A percentile compares a stretch with the other conserved stretches of the same genome.
Evolutionary conservation across 1,140 invertebrate genomes (phyloP).

Genomic region (Paraescarpia echinospica): DNA sequence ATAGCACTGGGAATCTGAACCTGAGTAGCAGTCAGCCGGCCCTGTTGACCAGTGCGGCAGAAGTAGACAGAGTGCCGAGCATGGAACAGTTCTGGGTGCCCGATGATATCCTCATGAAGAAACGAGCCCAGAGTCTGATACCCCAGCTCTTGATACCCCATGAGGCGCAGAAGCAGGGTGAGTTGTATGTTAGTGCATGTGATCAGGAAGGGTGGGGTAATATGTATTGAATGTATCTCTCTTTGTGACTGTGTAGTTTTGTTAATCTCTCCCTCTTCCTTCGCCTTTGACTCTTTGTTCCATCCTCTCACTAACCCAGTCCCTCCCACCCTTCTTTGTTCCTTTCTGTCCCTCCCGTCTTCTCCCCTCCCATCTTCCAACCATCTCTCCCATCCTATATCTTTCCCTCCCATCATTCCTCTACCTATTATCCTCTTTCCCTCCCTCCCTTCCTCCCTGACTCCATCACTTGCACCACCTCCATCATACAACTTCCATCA

Average conservation of each 20-base stretch:
- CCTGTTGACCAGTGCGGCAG: not conserved
- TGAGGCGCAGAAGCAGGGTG: not conserved
- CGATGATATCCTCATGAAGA: slow-evolving; percentile 29
- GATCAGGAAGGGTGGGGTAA: not conserved
- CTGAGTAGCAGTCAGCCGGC: slow-evolving; percentile 19
- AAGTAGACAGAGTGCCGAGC: not conserved
- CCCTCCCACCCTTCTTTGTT: not conserved
- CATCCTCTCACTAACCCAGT: not conserved
- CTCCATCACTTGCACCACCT: too few species aligned
- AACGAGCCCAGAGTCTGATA: slow-evolving; percentile 32
- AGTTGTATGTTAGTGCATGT: not conserved
- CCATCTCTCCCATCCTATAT: too few species aligned
- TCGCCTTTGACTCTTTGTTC: not conserved
- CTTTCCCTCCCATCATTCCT: too few species aligned
- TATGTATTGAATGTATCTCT: not conserved
- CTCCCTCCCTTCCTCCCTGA: too few species aligned
- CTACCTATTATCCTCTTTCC: too few species aligned
- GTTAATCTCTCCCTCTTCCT: not conserved
- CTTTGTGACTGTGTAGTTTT: not conserved
- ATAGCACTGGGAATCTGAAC: not conserved
- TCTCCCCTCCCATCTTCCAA: not conserved
- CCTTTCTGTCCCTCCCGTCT: not conserved
- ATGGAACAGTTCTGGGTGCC: slow-evolving; percentile 38
- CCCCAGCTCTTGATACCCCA: slow-evolving; percentile 8
- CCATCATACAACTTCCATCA: too few species aligned